Conservation (phyloP, 1,140 invertebrate genomes). For the Harlomillsia oculata region DNA sequence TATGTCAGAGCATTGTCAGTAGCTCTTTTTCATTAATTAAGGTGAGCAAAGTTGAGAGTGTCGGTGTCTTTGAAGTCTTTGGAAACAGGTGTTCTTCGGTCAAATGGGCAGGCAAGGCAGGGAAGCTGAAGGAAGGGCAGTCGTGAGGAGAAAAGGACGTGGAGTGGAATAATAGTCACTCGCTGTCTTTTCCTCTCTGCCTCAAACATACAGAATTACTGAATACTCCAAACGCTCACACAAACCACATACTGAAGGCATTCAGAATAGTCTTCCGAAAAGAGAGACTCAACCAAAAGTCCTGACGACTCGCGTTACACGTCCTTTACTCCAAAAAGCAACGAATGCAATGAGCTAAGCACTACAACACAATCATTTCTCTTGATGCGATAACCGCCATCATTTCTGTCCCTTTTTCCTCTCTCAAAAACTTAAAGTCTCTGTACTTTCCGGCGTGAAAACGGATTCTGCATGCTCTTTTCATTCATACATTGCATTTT, state of each 20-base stretch:
- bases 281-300: too few relatives aligned
- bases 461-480: too few relatives aligned
- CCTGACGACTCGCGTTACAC: neutral
- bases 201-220: neutral
- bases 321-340: neutral
- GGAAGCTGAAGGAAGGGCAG: neutral
- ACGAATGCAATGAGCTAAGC: too few relatives aligned
- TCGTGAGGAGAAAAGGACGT: neutral
- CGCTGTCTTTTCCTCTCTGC: neutral
- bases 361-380: neutral
- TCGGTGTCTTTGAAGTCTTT: slow-evolving; percentile 20
- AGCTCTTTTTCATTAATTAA: slow-evolving; percentile 29
- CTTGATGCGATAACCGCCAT: too few relatives aligned
- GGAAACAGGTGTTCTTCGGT: slow-evolving; percentile 28
- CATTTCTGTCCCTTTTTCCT: too few relatives aligned
- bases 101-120: slow-evolving; percentile 12
- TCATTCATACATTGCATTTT: too few relatives aligned
- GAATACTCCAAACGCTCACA: neutral
- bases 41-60: slow-evolving; percentile 20
- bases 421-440: too few relatives aligned
- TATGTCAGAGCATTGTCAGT: slow-evolving; percentile 21
- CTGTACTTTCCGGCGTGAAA: too few relatives aligned
- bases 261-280: too few relatives aligned
- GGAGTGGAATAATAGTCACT: neutral
- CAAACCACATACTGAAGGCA: neutral